Evolutionary conservation across 2,113 vertebrate species (phyloP).

Genomic region (Scomber colias): DNA sequence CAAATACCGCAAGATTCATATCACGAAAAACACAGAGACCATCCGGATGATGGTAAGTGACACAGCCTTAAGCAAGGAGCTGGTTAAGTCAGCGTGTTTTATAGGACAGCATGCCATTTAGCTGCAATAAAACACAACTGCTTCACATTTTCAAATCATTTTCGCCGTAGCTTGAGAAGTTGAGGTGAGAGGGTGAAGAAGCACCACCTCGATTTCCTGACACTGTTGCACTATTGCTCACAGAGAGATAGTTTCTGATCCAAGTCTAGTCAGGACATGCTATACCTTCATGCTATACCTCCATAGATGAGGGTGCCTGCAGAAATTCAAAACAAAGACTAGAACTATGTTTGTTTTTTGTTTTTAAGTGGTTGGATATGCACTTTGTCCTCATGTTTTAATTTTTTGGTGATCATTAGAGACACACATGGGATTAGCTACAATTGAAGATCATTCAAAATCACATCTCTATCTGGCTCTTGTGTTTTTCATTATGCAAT

Average conservation of each 20-base stretch:
- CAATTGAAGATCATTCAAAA: not conserved
- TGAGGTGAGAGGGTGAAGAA: constrained; percentile 5
- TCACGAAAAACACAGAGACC: constrained; percentile 97
- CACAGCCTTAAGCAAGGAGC: constrained; percentile 13
- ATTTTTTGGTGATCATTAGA: not conserved
- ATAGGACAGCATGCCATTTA: constrained; percentile 3
- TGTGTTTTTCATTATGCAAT: constrained; percentile 31
- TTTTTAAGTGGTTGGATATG: not conserved
- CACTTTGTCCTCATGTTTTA: not conserved
- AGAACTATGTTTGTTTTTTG: not conserved
- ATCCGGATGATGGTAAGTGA: constrained; percentile 93
- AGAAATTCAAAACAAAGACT: constrained; percentile 25
- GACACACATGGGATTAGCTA: not conserved
- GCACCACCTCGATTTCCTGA: not conserved
- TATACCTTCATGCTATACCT: constrained; percentile 50
- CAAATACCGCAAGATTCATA: constrained; percentile 92
- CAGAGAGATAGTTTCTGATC: constrained; percentile 51
- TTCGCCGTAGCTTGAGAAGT: constrained; percentile 10
- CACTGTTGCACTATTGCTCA: constrained; percentile 29
- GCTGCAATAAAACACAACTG: not conserved
- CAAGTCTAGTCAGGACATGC: constrained; percentile 66
- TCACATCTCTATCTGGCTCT: not conserved
- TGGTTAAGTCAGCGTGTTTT: constrained; percentile 37
- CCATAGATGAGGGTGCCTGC: constrained; percentile 66
- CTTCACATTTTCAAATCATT: constrained; percentile 17